These are phyloP conservation scores for Ethmia dodecea DNA, from an alignment of 2,888 invertebrate genomes.

Conservation along the genomic window DNA sequence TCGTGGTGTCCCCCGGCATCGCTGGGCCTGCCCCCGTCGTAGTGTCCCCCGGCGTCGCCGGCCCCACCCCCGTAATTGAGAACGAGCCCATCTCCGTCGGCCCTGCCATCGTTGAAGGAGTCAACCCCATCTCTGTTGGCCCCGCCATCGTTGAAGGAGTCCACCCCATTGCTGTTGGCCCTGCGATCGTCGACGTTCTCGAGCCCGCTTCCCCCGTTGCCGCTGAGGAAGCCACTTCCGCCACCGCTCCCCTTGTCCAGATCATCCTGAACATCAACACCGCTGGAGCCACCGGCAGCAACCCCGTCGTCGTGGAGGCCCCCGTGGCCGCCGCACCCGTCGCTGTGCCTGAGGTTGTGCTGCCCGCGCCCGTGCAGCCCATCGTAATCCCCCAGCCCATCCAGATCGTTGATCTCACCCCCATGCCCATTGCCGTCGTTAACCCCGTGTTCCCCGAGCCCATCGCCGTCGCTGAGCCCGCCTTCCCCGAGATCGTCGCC, in stretches of 20 bases:
- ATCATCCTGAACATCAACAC: conserved; percentile 14
- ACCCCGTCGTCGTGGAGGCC: conserved; percentile 16
- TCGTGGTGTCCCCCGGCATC: too few species aligned
- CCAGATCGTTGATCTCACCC: conserved; percentile 4
- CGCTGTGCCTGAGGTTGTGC: conserved; percentile 24
- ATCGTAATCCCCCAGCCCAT: neutral
- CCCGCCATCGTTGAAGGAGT: conserved; percentile 14
- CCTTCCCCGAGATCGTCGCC: conserved; percentile 16
- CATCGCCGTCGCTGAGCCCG: neutral
- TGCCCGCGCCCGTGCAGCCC: conserved; percentile 13
- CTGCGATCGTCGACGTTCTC: conserved; percentile 16
- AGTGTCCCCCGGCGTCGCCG: conserved; percentile 46
- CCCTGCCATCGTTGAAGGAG: conserved; percentile 23
- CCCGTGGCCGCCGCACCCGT: conserved; percentile 18
- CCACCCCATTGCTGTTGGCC: conserved; percentile 9
- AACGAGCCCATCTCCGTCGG: conserved; percentile 23
- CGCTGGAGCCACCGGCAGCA: conserved; percentile 9
- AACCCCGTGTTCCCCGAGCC: neutral
- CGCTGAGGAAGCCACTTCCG: conserved; percentile 5
- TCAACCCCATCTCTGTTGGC: conserved; percentile 14
- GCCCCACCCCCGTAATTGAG: conserved; percentile 18
- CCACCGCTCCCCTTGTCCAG: conserved; percentile 12
- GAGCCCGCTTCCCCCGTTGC: conserved; percentile 5
- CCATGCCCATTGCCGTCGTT: conserved; percentile 10
- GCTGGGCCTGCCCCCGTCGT: too few species aligned